These are phyloP conservation scores for Blera fallax DNA, from an alignment of 2,888 invertebrate species.

Conservation along the genomic window DNA sequence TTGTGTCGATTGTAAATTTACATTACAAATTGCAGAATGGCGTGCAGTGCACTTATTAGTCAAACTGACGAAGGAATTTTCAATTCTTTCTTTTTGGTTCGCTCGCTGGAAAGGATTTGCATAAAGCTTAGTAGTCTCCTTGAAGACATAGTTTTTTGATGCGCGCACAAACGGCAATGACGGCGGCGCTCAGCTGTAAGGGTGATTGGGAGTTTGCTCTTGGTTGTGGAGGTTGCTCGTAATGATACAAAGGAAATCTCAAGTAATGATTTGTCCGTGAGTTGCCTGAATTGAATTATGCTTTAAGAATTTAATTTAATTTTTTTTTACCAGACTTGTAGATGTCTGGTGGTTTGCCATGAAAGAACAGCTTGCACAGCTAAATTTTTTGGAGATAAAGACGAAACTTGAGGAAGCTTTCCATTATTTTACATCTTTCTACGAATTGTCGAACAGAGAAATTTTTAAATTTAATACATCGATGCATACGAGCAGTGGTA, in stretches of 20 bases:
- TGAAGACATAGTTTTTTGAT: slow-evolving; percentile 38
- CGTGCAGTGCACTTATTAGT: slow-evolving; percentile 72
- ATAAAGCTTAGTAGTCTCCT: slow-evolving; percentile 49
- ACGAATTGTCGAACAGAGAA: no score
- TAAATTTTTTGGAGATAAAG: no score
- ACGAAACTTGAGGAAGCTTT: no score
- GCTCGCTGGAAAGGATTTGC: slow-evolving; percentile 51
- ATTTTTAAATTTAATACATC: no score
- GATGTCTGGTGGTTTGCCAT: no score
- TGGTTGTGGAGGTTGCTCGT: slow-evolving; percentile 31
- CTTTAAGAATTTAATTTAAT: no score
- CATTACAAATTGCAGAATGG: slow-evolving; percentile 71
- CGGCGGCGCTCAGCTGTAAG: not conserved
- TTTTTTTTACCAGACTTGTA: no score
- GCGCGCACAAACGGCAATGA: slow-evolving; percentile 11
- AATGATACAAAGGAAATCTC: slow-evolving; percentile 53
- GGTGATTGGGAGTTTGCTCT: slow-evolving; percentile 9
- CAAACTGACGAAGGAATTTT: slow-evolving; percentile 69
- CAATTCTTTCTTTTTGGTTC: slow-evolving; percentile 46
- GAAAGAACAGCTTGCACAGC: no score
- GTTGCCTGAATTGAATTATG: slow-evolving; percentile 13
- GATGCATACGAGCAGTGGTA: no score
- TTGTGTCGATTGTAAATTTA: slow-evolving; percentile 70
- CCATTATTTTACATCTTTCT: no score
- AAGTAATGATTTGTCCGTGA: slow-evolving; percentile 18